Conservation (phyloP, 2,888 invertebrate species). For the Athalia cordata region DNA sequence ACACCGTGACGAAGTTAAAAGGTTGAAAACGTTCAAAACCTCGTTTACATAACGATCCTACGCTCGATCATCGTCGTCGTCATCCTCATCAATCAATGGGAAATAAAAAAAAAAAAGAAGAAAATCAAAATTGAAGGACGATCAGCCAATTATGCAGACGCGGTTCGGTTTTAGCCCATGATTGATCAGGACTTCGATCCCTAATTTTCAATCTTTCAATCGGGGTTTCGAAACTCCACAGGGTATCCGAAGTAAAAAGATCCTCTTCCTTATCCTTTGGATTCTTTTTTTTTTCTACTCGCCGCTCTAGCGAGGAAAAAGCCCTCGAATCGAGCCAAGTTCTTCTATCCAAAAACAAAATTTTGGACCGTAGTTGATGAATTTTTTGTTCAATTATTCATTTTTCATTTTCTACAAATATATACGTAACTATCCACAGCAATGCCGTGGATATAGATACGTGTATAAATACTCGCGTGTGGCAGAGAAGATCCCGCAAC, state of each 20-base stretch:
- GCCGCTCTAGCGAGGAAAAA: too few species aligned
- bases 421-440: neutral
- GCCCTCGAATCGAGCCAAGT: too few species aligned
- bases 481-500: constrained; percentile 28
- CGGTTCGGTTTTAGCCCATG: neutral
- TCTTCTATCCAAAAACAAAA: neutral
- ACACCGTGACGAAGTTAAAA: constrained; percentile 25
- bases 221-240: neutral
- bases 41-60: too few species aligned
- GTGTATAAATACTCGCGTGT: constrained; percentile 37
- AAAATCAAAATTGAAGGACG: neutral
- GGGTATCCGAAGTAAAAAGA: neutral
- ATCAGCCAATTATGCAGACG: constrained; percentile 12
- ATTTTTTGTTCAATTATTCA: neutral
- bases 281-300: too few species aligned
- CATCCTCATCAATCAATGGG: constrained; percentile 4
- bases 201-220: neutral
- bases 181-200: constrained; percentile 1
- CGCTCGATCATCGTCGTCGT: too few species aligned
- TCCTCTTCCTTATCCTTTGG: too few species aligned
- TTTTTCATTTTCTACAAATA: too few species aligned
- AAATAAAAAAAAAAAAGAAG: neutral
- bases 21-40: neutral
- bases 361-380: neutral
- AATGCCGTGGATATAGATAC: neutral